Conservation (phyloP, 2,113 vertebrate genomes). For the Apodemus speciosus region DNA sequence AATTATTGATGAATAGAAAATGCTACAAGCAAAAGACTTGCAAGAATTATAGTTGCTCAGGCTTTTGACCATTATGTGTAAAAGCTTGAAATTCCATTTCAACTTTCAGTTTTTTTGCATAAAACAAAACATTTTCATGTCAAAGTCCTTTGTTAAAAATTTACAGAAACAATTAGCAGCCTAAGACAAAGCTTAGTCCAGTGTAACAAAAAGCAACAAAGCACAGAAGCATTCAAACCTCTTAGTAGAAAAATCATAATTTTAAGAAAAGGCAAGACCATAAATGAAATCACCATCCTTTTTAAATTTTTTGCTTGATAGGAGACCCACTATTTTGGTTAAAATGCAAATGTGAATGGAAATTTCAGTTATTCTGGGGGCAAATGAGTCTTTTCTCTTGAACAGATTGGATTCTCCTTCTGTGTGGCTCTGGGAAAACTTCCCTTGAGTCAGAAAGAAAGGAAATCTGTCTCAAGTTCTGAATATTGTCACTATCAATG, state of each 20-base stretch:
- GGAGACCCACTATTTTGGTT: conserved; percentile 73
- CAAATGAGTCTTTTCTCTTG: conserved; percentile 75
- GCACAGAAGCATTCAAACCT: conserved; percentile 33
- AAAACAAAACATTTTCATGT: conserved; percentile 56
- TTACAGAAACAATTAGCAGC: conserved; percentile 46
- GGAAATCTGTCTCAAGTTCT: conserved; percentile 76
- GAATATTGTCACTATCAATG: conserved; percentile 78
- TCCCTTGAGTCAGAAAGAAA: conserved; percentile 74
- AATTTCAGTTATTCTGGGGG: conserved; percentile 76
- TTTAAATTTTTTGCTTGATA: conserved; percentile 64
- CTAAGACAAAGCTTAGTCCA: conserved; percentile 52
- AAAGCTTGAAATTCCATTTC: conserved; percentile 55
- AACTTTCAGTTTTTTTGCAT: conserved; percentile 49
- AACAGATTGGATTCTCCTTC: conserved; percentile 82
- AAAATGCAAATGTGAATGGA: conserved; percentile 77
- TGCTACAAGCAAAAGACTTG: conserved; percentile 75
- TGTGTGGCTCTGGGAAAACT: conserved; percentile 75
- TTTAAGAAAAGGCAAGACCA: conserved; percentile 62
- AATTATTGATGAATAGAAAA: conserved; percentile 80
- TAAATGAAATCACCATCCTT: conserved; percentile 60
- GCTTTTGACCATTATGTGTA: conserved; percentile 63
- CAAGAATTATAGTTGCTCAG: conserved; percentile 73
- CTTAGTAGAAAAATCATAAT: conserved; percentile 57
- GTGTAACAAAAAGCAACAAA: conserved; percentile 48
- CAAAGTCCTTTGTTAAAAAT: conserved; percentile 59